phyloP scores from a whole-genome alignment of 2,797 vertebrate species.

The Vultur gryphus region DNA sequence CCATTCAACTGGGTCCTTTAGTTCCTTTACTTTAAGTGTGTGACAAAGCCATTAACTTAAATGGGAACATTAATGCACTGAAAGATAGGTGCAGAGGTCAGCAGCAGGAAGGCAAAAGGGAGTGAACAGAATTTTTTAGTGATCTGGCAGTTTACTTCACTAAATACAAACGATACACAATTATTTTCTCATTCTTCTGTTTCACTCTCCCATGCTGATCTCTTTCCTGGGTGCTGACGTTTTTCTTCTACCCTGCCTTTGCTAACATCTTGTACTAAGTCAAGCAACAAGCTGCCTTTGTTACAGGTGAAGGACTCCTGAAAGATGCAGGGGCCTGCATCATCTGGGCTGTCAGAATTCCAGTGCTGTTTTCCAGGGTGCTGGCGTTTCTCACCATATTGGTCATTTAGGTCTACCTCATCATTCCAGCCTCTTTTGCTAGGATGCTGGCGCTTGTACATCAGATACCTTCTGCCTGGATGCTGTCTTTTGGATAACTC shows the following conservation, averaged over 20 bases:
- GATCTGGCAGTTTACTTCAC: background rate
- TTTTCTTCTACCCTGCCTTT: slow-evolving; percentile 80
- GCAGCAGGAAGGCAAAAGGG: slow-evolving; percentile 16
- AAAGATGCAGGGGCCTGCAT: slow-evolving; percentile 76
- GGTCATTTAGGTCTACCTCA: slow-evolving; percentile 60
- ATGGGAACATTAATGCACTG: background rate
- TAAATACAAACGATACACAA: background rate
- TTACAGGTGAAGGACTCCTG: slow-evolving; percentile 76
- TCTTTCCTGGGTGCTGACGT: slow-evolving; percentile 88
- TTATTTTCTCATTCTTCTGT: slow-evolving; percentile 64
- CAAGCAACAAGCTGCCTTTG: slow-evolving; percentile 79
- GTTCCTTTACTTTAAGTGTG: background rate
- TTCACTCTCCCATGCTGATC: slow-evolving; percentile 74
- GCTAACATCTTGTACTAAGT: slow-evolving; percentile 80
- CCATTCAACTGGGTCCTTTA: background rate
- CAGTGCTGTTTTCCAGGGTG: slow-evolving; percentile 84
- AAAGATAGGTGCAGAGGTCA: background rate
- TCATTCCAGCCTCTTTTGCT: slow-evolving; percentile 73
- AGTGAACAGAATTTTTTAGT: background rate
- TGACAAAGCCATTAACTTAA: background rate
- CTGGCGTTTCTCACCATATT: slow-evolving; percentile 81
- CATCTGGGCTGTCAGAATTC: slow-evolving; percentile 74
- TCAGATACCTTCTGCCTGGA: slow-evolving; percentile 79
- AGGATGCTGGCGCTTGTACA: slow-evolving; percentile 80
- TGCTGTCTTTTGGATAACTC: slow-evolving; percentile 85